Evolutionary conservation across 2,888 invertebrate species (phyloP).

Genomic region (Andrena hattorfiana): DNA sequence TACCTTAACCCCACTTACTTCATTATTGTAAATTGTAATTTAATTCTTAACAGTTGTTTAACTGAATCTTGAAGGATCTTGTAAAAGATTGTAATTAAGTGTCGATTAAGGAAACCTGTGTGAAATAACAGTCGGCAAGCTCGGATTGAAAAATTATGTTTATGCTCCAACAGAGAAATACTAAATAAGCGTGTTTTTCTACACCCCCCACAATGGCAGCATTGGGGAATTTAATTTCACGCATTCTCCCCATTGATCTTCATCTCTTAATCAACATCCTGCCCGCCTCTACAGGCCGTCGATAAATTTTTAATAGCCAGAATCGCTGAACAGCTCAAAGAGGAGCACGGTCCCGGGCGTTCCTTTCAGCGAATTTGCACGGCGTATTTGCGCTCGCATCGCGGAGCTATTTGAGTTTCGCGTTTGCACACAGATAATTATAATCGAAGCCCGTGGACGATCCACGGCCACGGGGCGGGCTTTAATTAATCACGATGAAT

Average conservation of each 20-base stretch:
- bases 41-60: too few relatives aligned
- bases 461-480: conserved; percentile 42
- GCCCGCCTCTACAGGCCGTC: conserved; percentile 2
- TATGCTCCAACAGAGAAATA: not conserved
- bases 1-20: too few relatives aligned
- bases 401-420: conserved; percentile 53
- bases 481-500: conserved; percentile 64
- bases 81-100: too few relatives aligned
- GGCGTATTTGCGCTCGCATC: conserved; percentile 53
- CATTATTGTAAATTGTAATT: too few relatives aligned
- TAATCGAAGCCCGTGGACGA: conserved; percentile 54
- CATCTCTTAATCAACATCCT: not conserved
- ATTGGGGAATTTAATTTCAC: conserved; percentile 24
- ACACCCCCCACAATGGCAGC: not conserved
- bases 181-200: not conserved
- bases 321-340: conserved; percentile 22
- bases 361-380: conserved; percentile 58
- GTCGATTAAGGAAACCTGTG: too few relatives aligned
- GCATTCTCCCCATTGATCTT: conserved; percentile 5
- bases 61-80: too few relatives aligned
- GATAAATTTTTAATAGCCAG: conserved; percentile 57
- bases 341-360: not conserved
- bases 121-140: too few relatives aligned
- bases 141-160: not conserved
- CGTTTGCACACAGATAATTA: conserved; percentile 63